Evolutionary conservation across 2,888 invertebrate genomes (phyloP).

Genomic region (Gryllus longicercus): DNA sequence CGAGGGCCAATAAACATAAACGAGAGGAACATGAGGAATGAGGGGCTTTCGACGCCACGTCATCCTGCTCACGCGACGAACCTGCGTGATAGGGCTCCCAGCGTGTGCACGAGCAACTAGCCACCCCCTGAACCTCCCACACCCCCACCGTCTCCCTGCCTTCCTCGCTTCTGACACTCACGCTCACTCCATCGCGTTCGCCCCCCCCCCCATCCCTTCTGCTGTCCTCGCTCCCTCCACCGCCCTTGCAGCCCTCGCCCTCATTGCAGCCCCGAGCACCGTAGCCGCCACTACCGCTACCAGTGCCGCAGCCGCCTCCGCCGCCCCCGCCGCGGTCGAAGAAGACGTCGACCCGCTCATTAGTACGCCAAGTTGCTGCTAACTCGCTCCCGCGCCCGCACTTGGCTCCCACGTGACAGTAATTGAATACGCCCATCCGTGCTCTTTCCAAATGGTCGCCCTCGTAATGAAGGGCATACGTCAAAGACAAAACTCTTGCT

Average conservation of each 20-base stretch:
- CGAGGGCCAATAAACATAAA: too few relatives aligned
- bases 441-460: neutral
- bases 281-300: too few relatives aligned
- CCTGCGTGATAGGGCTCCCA: neutral
- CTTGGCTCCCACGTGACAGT: neutral
- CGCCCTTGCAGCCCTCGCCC: too few relatives aligned
- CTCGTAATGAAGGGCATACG: neutral
- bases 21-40: too few relatives aligned
- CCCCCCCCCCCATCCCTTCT: too few relatives aligned
- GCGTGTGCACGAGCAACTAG: neutral
- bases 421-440: neutral
- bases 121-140: neutral
- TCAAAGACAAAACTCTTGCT: slow-evolving; percentile 9
- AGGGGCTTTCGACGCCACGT: neutral
- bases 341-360: neutral
- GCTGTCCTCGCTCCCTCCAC: too few relatives aligned
- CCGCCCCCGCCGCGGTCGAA: neutral
- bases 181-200: too few relatives aligned
- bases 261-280: too few relatives aligned
- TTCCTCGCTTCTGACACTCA: neutral
- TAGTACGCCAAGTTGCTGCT: neutral
- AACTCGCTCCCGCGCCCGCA: neutral
- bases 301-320: too few relatives aligned
- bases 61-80: neutral
- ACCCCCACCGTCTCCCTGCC: neutral